These are phyloP conservation scores for Dromius quadrimaculatus DNA, from an alignment of 2,888 invertebrate genomes.

Conservation along the genomic window DNA sequence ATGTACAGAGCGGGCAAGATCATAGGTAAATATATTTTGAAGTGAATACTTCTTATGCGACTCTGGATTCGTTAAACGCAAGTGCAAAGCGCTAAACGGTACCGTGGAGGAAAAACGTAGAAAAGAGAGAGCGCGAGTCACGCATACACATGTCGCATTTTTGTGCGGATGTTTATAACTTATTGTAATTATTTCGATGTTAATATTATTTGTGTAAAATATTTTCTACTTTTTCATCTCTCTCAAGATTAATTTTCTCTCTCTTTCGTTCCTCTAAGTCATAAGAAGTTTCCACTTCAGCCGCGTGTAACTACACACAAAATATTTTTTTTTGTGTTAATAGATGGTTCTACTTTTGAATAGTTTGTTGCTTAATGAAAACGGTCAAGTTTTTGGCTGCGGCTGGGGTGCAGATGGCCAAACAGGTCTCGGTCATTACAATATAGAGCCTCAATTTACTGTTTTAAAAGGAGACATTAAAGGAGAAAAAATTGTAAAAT, in stretches of 20 bases:
- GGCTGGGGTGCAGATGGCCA: conserved; percentile 98
- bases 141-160: too few species aligned
- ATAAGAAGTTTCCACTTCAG: background rate
- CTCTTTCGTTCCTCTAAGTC: background rate
- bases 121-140: too few species aligned
- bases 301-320: conserved; percentile 9
- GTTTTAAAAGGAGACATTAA: conserved; percentile 84
- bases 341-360: background rate
- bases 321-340: conserved; percentile 57
- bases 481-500: conserved; percentile 82
- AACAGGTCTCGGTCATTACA: conserved; percentile 82
- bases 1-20: conserved; percentile 91
- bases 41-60: too few species aligned
- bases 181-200: conserved; percentile 13
- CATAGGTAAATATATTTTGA: conserved; percentile 85
- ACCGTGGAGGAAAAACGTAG: too few species aligned
- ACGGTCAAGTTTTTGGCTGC: conserved; percentile 87
- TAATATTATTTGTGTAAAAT: too few species aligned
- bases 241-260: too few species aligned
- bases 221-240: too few species aligned
- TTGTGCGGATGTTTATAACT: too few species aligned
- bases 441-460: conserved; percentile 72
- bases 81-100: too few species aligned
- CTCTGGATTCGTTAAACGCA: too few species aligned
- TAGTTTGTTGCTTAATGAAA: conserved; percentile 82